phyloP scores from a whole-genome alignment of 2,113 vertebrate species.

The Tonatia bakeri region DNA sequence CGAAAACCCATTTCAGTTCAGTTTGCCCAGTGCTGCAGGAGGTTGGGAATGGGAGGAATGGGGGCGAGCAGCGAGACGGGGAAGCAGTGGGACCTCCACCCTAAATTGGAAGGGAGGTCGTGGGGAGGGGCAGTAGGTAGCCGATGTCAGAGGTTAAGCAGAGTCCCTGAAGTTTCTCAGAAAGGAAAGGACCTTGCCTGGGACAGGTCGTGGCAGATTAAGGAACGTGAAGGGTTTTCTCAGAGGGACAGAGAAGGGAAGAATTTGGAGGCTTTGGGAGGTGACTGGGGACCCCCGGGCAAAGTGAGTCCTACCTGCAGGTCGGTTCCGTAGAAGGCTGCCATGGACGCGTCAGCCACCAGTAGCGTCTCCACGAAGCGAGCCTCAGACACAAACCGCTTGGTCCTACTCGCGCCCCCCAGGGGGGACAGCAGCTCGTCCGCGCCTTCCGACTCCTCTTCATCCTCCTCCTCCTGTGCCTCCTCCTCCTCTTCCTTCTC shows the following conservation, averaged over 20 bases:
- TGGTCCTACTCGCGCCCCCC: slow-evolving; percentile 62
- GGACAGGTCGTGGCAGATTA: not conserved
- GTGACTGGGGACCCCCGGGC: not conserved
- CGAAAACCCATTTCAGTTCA: not conserved
- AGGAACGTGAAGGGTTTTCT: not conserved
- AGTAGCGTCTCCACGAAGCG: slow-evolving; percentile 92
- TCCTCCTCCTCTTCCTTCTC: not conserved
- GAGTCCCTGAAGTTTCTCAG: not conserved
- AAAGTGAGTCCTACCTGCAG: slow-evolving; percentile 84
- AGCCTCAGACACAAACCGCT: slow-evolving; percentile 88
- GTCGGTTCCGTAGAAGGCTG: slow-evolving; percentile 87
- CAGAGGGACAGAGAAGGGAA: not conserved
- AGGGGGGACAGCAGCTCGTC: not conserved
- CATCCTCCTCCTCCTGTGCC: not conserved
- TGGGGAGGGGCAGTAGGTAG: not conserved
- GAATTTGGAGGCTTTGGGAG: not conserved
- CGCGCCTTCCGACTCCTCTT: not conserved
- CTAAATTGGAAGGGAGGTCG: not conserved
- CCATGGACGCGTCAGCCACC: slow-evolving; percentile 90
- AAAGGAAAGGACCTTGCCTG: not conserved
- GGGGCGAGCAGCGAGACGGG: not conserved
- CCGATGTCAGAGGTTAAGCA: not conserved
- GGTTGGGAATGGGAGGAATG: not conserved
- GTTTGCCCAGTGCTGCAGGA: not conserved
- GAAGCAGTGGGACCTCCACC: not conserved